These are phyloP conservation scores for Rhabdornis inornatus DNA, from an alignment of 2,113 vertebrate genomes.

Conservation along the genomic window DNA sequence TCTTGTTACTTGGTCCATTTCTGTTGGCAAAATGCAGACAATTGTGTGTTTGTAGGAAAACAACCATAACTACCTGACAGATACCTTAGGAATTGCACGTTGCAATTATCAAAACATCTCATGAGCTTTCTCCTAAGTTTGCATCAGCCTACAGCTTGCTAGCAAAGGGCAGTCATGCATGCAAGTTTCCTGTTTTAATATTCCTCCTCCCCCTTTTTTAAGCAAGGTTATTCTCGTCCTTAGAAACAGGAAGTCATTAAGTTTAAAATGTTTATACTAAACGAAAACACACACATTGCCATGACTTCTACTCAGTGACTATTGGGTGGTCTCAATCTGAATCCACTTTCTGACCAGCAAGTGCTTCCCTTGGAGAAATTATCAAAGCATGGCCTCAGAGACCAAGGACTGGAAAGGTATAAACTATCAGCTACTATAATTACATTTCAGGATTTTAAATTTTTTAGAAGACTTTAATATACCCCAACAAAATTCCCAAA, in stretches of 20 bases:
- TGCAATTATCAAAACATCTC: not conserved
- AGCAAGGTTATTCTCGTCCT: conserved; percentile 14
- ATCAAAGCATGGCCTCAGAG: not conserved
- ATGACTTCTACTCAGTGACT: not conserved
- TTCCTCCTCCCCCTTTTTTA: not conserved
- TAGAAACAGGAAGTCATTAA: conserved; percentile 55
- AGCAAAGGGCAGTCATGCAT: not conserved
- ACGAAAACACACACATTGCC: conserved; percentile 37
- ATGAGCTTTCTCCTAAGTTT: not conserved
- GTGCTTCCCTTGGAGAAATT: conserved; percentile 1
- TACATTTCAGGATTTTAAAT: not conserved
- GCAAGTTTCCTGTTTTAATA: not conserved
- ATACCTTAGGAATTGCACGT: not conserved
- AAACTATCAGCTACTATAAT: not conserved
- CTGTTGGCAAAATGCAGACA: not conserved
- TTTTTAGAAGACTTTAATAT: not conserved
- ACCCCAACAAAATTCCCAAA: not conserved
- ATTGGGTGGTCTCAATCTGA: conserved; percentile 54
- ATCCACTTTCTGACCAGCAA: conserved; percentile 3
- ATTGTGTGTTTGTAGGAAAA: not conserved
- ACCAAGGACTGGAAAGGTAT: not conserved
- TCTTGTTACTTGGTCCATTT: not conserved
- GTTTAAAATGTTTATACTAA: conserved; percentile 41
- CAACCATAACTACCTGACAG: not conserved
- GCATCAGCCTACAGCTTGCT: not conserved